Evolutionary conservation across 2,888 invertebrate genomes (phyloP), one percentile per base, ranked within the genome.

Genomic region (Theodoxus fluviatilis): DNA sequence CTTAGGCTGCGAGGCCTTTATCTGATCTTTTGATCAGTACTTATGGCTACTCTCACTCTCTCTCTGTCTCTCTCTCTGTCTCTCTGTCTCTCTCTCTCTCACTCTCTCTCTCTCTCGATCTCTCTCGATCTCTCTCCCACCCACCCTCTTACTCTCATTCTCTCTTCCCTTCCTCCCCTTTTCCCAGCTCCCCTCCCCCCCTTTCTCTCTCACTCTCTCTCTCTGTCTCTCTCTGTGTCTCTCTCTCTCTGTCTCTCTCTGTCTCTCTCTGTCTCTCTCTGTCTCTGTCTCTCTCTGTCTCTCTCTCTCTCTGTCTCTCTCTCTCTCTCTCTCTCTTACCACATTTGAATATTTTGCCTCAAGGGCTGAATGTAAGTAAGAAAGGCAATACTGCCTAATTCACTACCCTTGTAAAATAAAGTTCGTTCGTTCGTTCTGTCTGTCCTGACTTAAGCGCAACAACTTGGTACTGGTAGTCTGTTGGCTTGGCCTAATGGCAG

Each of bases 201-300:
- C 63, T 63, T 33, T 38, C 38, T 63, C 63, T 63, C 63, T 63
- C 37, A 35, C 38, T 38, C 38, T 63, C 63, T 63, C 38, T 38
- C 38, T 63, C 63, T 63, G 22, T 38, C 38, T 63, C 63, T 40
- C 43, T 31, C 12, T 64, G 38, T 64, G 4, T 25, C 43, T 40
- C 64, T 40, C 28, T 43, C 43, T 64, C 40, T 40, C 43, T 7
- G n/a, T 64, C 40, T 64, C 22, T 38, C 22, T 63, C 37, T 63
- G 7, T n/a, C 22, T 64, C 64, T 64, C 25, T 40, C 40, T 64
- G 37, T 64, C 40, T 40, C 38, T 35, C 63, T 63, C 12, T 38
- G 25, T 64, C 64, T 35, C 22, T n/a, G 9, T 35, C 38, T 35
- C 22, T n/a, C 22, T 22, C 22, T 40, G 15, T 52, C 18, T 31